Evolutionary conservation across 2,888 invertebrate species (phyloP), one percentile per base, ranked within the genome.

Genomic region (Creontiades dilutus): DNA sequence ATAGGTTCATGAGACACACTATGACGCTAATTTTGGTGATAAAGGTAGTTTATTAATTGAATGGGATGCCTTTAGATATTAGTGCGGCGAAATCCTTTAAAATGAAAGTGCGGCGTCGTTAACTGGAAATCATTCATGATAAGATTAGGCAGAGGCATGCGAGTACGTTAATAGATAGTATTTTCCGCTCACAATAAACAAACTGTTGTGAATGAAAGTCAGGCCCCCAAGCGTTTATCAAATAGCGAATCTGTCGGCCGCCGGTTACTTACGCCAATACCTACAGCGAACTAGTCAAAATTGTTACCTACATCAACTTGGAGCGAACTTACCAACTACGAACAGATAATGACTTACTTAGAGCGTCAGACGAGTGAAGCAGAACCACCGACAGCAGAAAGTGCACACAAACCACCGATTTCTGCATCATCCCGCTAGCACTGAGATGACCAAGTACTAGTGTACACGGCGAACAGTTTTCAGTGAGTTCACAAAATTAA

Each of bases 381-480:
- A 27, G 86, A 68, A 75, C 75, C 27, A 47, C 68, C 27, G 86
- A 23, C 55, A 86, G 27, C 16, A 68, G 16, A 28, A 75, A n/a
- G 48, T 68, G 68, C 19, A 76, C 37, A 61, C 46, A 75, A 37
- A 61, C 37, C 0, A 75, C 23, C 19, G 86, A 75, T 28, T 68
- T 75, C 86, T 75, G 47, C 86, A 86, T 86, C 47, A 47, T 86
- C 27, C 28, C 82, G 82, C 52, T 16, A 19, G 19, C n/a, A 68
- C 68, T 13, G 68, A 68, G 68, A 68, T 23, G 68, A 68, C 23
- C 68, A 13, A 68, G 13, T 23, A 68, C 68, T 68, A 27, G n/a
- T 68, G 3, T 68, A 68, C 19, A 68, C 68, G 68, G 23, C 68
- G 68, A 23, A 68, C 16, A 23, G 23, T 68, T 23, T 68, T 68